These are phyloP conservation scores for Hapalemur alaotrensis DNA, from an alignment of 2,797 vertebrate species.

Conservation along the genomic window DNA sequence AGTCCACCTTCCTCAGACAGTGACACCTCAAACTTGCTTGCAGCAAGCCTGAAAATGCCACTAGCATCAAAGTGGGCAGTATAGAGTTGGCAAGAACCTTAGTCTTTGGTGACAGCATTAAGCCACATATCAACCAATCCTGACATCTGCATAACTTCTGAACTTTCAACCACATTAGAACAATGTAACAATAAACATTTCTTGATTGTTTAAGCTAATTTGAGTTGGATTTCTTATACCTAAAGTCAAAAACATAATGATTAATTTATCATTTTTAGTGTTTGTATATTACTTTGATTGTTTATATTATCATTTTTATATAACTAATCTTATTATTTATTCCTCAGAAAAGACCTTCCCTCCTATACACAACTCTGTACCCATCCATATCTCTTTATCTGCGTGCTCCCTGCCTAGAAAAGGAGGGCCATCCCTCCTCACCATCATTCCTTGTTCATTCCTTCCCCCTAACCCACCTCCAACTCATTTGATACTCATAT, in stretches of 20 bases:
- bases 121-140: constrained; percentile 25
- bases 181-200: constrained; percentile 3
- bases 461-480: neutral
- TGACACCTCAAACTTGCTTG: neutral
- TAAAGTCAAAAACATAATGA: neutral
- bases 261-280: constrained; percentile 9
- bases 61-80: neutral
- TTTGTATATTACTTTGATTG: neutral
- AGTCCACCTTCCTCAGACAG: neutral
- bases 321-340: neutral
- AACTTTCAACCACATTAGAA: constrained; percentile 10
- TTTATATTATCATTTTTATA: neutral
- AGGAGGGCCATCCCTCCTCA: neutral
- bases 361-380: constrained; percentile 8
- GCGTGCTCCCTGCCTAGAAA: neutral
- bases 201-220: neutral
- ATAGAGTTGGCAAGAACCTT: neutral
- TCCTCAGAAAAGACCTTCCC: neutral
- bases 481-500: neutral
- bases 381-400: neutral
- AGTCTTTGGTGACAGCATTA: neutral
- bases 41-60: neutral
- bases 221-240: constrained; percentile 3
- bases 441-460: neutral
- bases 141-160: neutral